Percentiles rank a stretch among this genome's conserved stretches.
These are phyloP conservation scores for Melanotaenia nigrans DNA, from an alignment of 2,797 vertebrate genomes.

Conservation along the genomic window DNA sequence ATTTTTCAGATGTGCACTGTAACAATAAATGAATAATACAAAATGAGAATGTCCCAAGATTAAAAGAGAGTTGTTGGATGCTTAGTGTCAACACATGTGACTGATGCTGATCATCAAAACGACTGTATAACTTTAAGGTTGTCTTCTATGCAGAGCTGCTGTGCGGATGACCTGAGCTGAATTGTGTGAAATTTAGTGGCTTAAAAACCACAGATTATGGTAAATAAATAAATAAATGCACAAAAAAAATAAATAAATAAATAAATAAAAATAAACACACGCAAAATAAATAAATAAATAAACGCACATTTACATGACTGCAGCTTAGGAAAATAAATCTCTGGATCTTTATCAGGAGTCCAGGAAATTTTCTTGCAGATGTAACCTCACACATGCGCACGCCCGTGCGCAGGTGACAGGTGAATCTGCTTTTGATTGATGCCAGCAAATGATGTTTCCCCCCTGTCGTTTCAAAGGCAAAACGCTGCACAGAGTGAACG, in stretches of 20 bases:
- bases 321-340: constrained; percentile 24
- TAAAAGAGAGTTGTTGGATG: constrained; percentile 33
- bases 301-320: constrained; percentile 11
- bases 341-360: constrained; percentile 41
- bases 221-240: constrained; percentile 26
- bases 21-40: constrained; percentile 41
- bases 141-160: constrained; percentile 35
- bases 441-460: constrained; percentile 35
- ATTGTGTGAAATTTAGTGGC: constrained; percentile 23
- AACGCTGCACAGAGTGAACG: constrained; percentile 29
- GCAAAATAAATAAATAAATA: no score
- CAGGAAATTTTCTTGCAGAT: constrained; percentile 31
- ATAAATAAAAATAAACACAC: no score
- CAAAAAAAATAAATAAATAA: no score
- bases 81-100: constrained; percentile 41
- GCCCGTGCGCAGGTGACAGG: constrained; percentile 46
- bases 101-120: constrained; percentile 43
- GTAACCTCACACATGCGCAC: neutral
- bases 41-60: constrained; percentile 30
- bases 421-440: constrained; percentile 58
- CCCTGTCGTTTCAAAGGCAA: constrained; percentile 24
- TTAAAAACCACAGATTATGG: constrained; percentile 36
- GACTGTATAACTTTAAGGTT: constrained; percentile 52
- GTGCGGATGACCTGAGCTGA: constrained; percentile 43
- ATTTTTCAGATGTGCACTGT: constrained; percentile 52